A percentile compares a stretch with the other conserved stretches of the same genome.
phyloP scores from a whole-genome alignment of 2,113 vertebrate genomes.

The Peromyscus polionotus region DNA sequence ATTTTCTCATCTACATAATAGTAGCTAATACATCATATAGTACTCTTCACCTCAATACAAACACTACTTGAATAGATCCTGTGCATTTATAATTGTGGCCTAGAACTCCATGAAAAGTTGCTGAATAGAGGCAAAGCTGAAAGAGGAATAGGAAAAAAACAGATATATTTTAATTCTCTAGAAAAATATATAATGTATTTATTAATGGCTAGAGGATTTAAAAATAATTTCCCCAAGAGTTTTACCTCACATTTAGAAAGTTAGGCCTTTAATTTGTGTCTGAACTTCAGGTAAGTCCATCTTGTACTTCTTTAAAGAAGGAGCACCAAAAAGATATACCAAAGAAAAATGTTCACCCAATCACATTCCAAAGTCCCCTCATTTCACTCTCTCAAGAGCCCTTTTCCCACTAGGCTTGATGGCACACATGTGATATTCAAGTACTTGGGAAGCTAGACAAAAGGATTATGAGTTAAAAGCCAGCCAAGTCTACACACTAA shows the following conservation, averaged over 20 bases:
- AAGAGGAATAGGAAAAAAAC: not conserved
- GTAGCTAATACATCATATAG: not conserved
- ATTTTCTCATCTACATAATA: not conserved
- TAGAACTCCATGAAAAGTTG: not conserved
- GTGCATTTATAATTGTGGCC: not conserved
- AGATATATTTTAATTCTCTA: not conserved
- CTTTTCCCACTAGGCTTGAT: not conserved
- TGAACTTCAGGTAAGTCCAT: not conserved
- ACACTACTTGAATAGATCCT: not conserved
- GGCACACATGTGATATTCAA: not conserved
- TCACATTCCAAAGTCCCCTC: not conserved
- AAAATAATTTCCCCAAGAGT: not conserved
- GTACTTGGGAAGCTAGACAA: not conserved
- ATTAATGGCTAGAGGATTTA: not conserved
- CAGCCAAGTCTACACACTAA: too few relatives aligned
- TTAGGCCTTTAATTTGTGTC: not conserved
- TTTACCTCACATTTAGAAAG: not conserved
- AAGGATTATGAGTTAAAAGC: not conserved
- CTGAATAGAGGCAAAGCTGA: not conserved
- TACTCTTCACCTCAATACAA: not conserved
- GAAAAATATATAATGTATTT: not conserved
- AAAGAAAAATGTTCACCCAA: not conserved
- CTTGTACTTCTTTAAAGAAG: not conserved
- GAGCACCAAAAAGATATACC: too few relatives aligned
- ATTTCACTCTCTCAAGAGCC: too few relatives aligned